Conservation (phyloP, 2,113 vertebrate species). For the Eleginops maclovinus region DNA sequence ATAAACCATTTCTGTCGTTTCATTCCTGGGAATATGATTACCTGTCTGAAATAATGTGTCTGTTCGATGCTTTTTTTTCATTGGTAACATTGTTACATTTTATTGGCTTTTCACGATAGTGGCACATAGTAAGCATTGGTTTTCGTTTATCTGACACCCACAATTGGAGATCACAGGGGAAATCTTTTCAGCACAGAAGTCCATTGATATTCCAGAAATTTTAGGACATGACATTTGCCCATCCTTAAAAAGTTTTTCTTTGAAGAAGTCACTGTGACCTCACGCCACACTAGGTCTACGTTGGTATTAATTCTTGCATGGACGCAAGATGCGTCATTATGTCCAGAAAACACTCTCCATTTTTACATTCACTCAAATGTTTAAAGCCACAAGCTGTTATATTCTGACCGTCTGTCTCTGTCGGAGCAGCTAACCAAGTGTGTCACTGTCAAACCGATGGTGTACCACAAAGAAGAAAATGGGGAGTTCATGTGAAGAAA, state of each 20-base stretch:
- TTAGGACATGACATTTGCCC: neutral
- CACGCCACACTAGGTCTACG: neutral
- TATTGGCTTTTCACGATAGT: slow-evolving; percentile 8
- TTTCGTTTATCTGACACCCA: slow-evolving; percentile 13
- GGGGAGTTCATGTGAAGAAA: slow-evolving; percentile 43
- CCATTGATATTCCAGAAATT: neutral
- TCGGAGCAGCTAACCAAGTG: neutral
- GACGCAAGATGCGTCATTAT: no score
- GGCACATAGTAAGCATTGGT: slow-evolving; percentile 29
- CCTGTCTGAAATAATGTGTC: slow-evolving; percentile 49
- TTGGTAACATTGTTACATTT: slow-evolving; percentile 10
- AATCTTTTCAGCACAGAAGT: neutral
- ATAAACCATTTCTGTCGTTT: slow-evolving; percentile 70
- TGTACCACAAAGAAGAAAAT: slow-evolving; percentile 51
- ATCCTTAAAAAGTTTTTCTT: neutral
- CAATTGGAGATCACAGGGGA: neutral
- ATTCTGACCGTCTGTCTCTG: neutral
- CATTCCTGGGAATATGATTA: slow-evolving; percentile 61
- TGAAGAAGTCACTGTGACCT: neutral
- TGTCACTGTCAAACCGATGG: slow-evolving; percentile 19
- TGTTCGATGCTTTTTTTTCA: slow-evolving; percentile 6
- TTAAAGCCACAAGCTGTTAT: neutral
- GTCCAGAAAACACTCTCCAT: no score
- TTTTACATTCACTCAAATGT: neutral
- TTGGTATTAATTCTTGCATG: neutral